Base-by-base conservation (phyloP, 2,797 vertebrate species). In the Pseudocheirus occidentalis region DNA sequence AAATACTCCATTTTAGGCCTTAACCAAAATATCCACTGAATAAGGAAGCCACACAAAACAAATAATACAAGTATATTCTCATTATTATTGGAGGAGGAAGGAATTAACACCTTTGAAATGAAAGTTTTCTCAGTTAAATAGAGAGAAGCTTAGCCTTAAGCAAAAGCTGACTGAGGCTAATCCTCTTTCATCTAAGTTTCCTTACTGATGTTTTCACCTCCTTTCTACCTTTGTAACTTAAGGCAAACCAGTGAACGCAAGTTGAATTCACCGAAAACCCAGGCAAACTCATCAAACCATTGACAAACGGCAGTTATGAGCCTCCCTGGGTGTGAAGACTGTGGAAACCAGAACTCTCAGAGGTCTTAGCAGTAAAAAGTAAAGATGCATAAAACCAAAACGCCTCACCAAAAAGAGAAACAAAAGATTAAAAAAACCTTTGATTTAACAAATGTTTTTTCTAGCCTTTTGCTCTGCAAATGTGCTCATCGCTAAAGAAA, bases 41-140 rank as follows among this genome's bases (percentile, higher is more conserved):
- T 95, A 58, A 94, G 96, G 98, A 98, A 98, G 97, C 98, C 98
- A 98, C 98, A 98, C 98, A 98, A 97, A 98, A 98, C 98, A 98
- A 98, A 98, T 95, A 96, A 94, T 96, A 52, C 91, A 24, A 93
- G 46, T 96, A 94, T n/a, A 91, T 90, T 93, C 96, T 59, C 57
- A 55, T 55, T 53, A 18, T 54, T 50, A n/a, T 94, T 81, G 97
- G 87, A 95, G 58, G 56, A 66, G 93, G 34, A 93, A 73, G 87
- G 90, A 90, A 90, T 90, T 54, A 90, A 55, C 28, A 90, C 94
- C 92, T 57, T 73, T 34, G 73, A 87, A 87, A 90, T 55, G 21
- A 55, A n/a, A 93, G 55, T 81, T 57, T 93, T 66, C 91, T 96
- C 59, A 40, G 53, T 90, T 62, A 92, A 50, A 55, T 91, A 91